phyloP scores from a whole-genome alignment of 2,888 invertebrate genomes.

The Zaprionus lineosus region DNA sequence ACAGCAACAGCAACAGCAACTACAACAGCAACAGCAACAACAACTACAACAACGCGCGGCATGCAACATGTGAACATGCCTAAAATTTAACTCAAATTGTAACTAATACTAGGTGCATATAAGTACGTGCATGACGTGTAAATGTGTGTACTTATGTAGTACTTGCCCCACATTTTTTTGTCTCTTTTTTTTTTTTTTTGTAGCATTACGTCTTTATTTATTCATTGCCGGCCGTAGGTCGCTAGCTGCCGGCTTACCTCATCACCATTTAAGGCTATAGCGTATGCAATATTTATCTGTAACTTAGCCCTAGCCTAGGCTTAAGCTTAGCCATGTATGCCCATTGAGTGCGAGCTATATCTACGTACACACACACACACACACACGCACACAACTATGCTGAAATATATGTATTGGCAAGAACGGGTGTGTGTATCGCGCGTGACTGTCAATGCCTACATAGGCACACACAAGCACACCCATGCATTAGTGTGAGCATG shows the following conservation, averaged over 20 bases:
- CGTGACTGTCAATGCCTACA: slow-evolving; percentile 33
- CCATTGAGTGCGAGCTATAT: slow-evolving; percentile 38
- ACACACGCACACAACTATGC: not conserved
- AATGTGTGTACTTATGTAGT: not conserved
- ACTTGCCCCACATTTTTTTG: slow-evolving; percentile 39
- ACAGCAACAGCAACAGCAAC: slow-evolving; percentile 23
- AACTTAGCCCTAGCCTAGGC: slow-evolving; percentile 60
- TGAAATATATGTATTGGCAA: not conserved
- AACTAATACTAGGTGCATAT: slow-evolving; percentile 58
- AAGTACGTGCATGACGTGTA: too few species aligned
- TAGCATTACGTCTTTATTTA: slow-evolving; percentile 49
- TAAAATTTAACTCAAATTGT: slow-evolving; percentile 77
- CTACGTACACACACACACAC: not conserved
- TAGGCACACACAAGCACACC: too few species aligned
- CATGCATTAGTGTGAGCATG: too few species aligned
- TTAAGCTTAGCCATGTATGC: slow-evolving; percentile 63
- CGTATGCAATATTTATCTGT: slow-evolving; percentile 74
- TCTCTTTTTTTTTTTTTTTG: not conserved
- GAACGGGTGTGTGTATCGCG: slow-evolving; percentile 13
- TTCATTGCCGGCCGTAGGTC: slow-evolving; percentile 60
- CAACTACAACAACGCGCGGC: slow-evolving; percentile 9
- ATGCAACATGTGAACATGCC: slow-evolving; percentile 52
- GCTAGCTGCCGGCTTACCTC: slow-evolving; percentile 71
- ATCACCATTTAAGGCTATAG: slow-evolving; percentile 80
- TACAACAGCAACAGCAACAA: slow-evolving; percentile 28